Evolutionary conservation across 1,140 invertebrate genomes (phyloP).

Genomic region (Diabrotica undecimpunctata): DNA sequence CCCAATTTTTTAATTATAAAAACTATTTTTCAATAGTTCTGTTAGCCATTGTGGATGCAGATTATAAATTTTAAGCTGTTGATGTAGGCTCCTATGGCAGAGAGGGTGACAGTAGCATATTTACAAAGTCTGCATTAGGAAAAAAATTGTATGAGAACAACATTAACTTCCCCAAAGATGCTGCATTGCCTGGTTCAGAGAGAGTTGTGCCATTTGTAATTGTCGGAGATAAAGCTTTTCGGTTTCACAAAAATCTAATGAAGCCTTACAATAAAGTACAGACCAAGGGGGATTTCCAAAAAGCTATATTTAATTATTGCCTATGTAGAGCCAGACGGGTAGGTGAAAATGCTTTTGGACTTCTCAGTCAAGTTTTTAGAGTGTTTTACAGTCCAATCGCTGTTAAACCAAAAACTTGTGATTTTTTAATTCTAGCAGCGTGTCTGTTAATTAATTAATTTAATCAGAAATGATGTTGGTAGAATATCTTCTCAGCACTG

Average conservation of each 20-base stretch:
- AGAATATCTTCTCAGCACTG: neutral
- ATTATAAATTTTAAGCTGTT: conserved; percentile 48
- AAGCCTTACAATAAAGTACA: neutral
- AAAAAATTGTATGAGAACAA: neutral
- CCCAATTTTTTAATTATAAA: conserved; percentile 50
- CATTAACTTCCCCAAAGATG: neutral
- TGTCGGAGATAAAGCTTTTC: neutral
- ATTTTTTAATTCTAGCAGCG: conserved; percentile 33
- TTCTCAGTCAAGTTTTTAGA: conserved; percentile 39
- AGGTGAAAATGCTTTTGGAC: conserved; percentile 16
- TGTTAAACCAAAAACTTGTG: conserved; percentile 33
- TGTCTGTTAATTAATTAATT: conserved; percentile 32
- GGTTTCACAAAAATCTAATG: neutral
- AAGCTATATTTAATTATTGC: neutral
- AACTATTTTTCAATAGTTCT: conserved; percentile 48
- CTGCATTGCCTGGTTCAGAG: neutral
- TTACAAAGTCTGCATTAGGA: neutral
- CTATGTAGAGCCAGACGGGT: neutral
- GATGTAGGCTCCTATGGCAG: conserved; percentile 49
- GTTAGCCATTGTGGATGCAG: conserved; percentile 48
- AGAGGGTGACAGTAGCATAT: conserved; percentile 44
- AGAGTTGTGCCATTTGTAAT: neutral
- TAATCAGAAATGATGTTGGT: conserved; percentile 14
- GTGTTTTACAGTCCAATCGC: conserved; percentile 39
- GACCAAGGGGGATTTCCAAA: neutral